Evolutionary conservation across 2,888 invertebrate genomes (phyloP).

Genomic region (Nematopogon swammerdamellus): DNA sequence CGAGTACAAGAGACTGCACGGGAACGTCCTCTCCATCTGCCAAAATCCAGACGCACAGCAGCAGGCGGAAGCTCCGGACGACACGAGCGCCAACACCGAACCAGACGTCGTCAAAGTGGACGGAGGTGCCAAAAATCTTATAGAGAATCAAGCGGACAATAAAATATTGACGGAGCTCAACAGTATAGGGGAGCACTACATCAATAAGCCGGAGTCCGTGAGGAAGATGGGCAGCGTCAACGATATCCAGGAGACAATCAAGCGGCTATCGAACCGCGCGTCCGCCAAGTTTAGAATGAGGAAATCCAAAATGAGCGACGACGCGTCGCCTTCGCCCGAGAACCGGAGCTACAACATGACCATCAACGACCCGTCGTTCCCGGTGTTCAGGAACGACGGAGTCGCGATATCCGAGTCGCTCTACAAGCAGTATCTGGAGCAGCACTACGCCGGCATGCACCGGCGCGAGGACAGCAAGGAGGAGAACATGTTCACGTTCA

Average conservation of each 20-base stretch:
- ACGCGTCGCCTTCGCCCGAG: slow-evolving; percentile 28
- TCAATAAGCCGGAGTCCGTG: slow-evolving; percentile 45
- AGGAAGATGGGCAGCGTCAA: slow-evolving; percentile 56
- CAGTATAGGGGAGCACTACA: slow-evolving; percentile 44
- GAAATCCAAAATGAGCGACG: slow-evolving; percentile 25
- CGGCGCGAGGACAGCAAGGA: slow-evolving; percentile 30
- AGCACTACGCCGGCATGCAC: slow-evolving; percentile 56
- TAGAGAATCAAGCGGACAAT: slow-evolving; percentile 35
- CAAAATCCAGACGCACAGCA: slow-evolving; percentile 57
- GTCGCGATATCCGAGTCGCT: slow-evolving; percentile 69
- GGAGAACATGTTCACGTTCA: slow-evolving; percentile 40
- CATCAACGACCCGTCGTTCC: slow-evolving; percentile 76
- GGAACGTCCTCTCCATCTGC: slow-evolving; percentile 71
- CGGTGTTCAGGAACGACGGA: slow-evolving; percentile 72
- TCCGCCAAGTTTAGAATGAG: slow-evolving; percentile 53
- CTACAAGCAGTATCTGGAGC: slow-evolving; percentile 66
- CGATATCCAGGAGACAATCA: slow-evolving; percentile 61
- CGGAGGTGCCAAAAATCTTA: slow-evolving; percentile 23
- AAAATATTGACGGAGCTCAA: slow-evolving; percentile 36
- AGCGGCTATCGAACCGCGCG: slow-evolving; percentile 53
- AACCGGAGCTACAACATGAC: slow-evolving; percentile 58
- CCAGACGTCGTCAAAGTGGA: slow-evolving; percentile 42
- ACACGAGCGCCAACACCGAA: slow-evolving; percentile 10
- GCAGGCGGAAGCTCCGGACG: slow-evolving; percentile 43
- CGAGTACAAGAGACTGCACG: slow-evolving; percentile 71